Conservation (phyloP, 2,797 vertebrate genomes). For the Thunnus albacares region DNA sequence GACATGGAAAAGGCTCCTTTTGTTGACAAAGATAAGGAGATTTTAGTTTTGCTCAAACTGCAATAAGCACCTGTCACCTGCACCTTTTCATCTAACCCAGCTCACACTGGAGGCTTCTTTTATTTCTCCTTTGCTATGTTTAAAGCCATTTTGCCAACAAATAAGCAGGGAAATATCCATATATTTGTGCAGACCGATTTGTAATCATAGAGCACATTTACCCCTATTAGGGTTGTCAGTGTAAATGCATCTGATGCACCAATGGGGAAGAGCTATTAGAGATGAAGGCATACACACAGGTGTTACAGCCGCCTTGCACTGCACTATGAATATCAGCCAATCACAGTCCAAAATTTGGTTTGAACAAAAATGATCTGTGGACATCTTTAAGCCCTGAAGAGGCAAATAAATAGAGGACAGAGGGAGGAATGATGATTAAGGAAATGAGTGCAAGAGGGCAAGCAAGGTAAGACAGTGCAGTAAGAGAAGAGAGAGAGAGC, state of each 20-base stretch:
- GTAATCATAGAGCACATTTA: constrained; percentile 14
- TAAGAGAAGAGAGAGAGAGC: not conserved
- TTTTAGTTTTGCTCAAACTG: constrained; percentile 28
- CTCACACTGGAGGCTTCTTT: not conserved
- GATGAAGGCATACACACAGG: not conserved
- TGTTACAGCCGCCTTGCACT: constrained; percentile 5
- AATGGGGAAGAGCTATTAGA: not conserved
- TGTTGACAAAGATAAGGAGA: constrained; percentile 22
- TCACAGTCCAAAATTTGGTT: not conserved
- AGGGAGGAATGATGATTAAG: not conserved
- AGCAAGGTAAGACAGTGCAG: not conserved
- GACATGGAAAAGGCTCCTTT: constrained; percentile 21
- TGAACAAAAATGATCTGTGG: not conserved
- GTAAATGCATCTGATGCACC: not conserved
- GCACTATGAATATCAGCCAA: not conserved
- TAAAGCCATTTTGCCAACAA: not conserved
- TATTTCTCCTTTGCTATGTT: not conserved
- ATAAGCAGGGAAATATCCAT: not conserved
- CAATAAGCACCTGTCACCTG: constrained; percentile 30
- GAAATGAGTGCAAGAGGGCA: not conserved
- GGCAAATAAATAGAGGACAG: not conserved
- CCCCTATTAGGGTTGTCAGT: not conserved
- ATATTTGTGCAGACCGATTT: not conserved
- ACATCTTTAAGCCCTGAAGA: not conserved
- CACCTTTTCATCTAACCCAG: too few relatives aligned